Base-by-base conservation (phyloP, 2,797 vertebrate genomes). In the Microhierax caerulescens region DNA sequence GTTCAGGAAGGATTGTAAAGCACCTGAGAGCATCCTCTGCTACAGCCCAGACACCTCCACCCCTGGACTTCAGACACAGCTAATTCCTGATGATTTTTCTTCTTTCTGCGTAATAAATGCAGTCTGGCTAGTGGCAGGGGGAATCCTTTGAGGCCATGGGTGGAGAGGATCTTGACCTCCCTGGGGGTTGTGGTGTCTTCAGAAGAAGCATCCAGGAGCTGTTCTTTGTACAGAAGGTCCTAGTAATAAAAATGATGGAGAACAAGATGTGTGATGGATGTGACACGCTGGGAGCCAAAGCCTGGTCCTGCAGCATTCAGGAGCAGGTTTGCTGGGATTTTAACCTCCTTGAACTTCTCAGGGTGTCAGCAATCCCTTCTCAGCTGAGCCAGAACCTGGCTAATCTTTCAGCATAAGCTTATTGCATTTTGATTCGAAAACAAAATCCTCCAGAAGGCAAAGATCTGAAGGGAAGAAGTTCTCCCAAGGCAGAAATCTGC, bases 361-460 rank as follows among this genome's bases (percentile, higher is more conserved):
- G 43, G 63, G 27, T 5, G 4, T 43, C 75, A 64, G 19, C 39
- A 47, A 65, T 41, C 34, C 63, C 51, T 43, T 54, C 34, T 8
- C 1, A 0, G 11, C 6, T 67, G 67, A 83, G 47, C 17, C 73
- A 43, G 19, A 67, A n/a, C 79, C 79, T 39, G 91, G 70, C 79
- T 91, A 54, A 79, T 88, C 92, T 89, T 94, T 92, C 93, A 95
- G 94, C 48, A 41, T 88, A 84, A 93, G 88, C 65, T 76, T n/a
- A 63, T 61, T 95, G 63, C 81, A 39, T 82, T 93, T 89, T 84
- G 70, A 18, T 94, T 93, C 34, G 1, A 74, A 74, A 83, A 61
- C 76, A 85, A 95, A 95, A 79, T 28, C 73, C 89, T 72, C 72
- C 76, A 82, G 57, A 88, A 94, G 68, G 79, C 91, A 92, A 88